A percentile compares a stretch with the other conserved stretches of the same genome.
These are phyloP conservation scores for Ganaspis brasiliensis DNA, from an alignment of 2,888 invertebrate species.

Conservation along the genomic window DNA sequence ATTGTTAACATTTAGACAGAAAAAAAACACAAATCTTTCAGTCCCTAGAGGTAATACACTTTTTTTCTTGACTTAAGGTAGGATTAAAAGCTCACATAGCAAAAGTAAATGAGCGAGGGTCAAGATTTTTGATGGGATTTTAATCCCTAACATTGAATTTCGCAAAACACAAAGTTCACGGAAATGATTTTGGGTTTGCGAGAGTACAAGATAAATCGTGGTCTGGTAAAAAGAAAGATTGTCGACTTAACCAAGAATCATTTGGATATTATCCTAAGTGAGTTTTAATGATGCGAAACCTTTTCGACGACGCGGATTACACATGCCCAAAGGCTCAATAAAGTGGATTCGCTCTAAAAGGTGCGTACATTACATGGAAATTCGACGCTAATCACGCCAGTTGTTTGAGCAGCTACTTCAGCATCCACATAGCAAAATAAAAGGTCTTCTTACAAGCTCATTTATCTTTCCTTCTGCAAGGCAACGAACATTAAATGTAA, in stretches of 20 bases:
- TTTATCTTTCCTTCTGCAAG: not conserved
- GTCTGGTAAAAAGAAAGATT: slow-evolving; percentile 52
- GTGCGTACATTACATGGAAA: slow-evolving; percentile 63
- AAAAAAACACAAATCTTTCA: too few relatives aligned
- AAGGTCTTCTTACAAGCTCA: slow-evolving; percentile 2
- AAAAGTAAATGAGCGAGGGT: too few relatives aligned
- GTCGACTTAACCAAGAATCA: slow-evolving; percentile 68
- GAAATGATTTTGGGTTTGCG: slow-evolving; percentile 40
- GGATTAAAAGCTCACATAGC: too few relatives aligned
- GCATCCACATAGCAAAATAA: not conserved
- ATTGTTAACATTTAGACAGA: too few relatives aligned
- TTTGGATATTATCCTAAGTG: slow-evolving; percentile 76
- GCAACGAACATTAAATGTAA: not conserved
- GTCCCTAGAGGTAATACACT: too few relatives aligned
- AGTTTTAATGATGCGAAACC: slow-evolving; percentile 75
- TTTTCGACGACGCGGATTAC: slow-evolving; percentile 57
- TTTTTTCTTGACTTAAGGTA: too few relatives aligned
- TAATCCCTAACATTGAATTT: slow-evolving; percentile 2
- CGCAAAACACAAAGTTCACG: not conserved
- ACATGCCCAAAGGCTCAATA: slow-evolving; percentile 65
- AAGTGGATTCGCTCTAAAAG: slow-evolving; percentile 61
- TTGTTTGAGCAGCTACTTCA: slow-evolving; percentile 56
- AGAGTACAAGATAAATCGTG: slow-evolving; percentile 68
- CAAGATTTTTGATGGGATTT: slow-evolving; percentile 22
- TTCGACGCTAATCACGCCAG: slow-evolving; percentile 67